phyloP scores from a whole-genome alignment of 2,113 vertebrate species.

The Brachypteracias leptosomus region DNA sequence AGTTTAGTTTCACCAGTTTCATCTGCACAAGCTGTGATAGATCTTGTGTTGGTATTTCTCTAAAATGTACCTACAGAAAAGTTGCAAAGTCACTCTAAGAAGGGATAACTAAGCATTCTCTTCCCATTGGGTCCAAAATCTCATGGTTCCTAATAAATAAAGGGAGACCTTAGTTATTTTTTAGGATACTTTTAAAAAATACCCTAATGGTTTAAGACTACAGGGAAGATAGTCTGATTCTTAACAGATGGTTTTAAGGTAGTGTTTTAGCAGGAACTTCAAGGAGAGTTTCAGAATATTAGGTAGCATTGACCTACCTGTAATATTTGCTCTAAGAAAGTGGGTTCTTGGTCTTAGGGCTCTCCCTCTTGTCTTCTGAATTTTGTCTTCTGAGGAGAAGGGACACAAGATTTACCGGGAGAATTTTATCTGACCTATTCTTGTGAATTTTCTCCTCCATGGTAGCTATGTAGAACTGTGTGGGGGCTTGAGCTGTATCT shows the following conservation, averaged over 20 bases:
- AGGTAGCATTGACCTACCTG: neutral
- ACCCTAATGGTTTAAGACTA: neutral
- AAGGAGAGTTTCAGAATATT: neutral
- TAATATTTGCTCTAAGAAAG: neutral
- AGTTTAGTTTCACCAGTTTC: neutral
- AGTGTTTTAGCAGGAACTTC: neutral
- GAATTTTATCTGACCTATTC: neutral
- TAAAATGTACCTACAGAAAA: neutral
- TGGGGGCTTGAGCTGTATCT: neutral
- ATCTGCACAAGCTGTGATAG: neutral
- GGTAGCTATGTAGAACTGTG: neutral
- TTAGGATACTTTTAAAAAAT: neutral
- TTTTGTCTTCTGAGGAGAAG: neutral
- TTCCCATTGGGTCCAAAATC: neutral
- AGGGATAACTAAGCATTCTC: neutral
- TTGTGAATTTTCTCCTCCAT: neutral
- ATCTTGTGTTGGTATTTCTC: neutral
- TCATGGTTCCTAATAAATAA: neutral
- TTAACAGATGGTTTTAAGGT: neutral
- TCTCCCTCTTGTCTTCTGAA: neutral
- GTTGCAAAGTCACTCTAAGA: neutral
- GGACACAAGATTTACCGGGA: neutral
- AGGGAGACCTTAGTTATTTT: neutral
- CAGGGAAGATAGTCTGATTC: neutral
- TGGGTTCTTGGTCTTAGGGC: neutral